phyloP scores from a whole-genome alignment of 2,888 invertebrate species.

The Sylvicola cinctus region DNA sequence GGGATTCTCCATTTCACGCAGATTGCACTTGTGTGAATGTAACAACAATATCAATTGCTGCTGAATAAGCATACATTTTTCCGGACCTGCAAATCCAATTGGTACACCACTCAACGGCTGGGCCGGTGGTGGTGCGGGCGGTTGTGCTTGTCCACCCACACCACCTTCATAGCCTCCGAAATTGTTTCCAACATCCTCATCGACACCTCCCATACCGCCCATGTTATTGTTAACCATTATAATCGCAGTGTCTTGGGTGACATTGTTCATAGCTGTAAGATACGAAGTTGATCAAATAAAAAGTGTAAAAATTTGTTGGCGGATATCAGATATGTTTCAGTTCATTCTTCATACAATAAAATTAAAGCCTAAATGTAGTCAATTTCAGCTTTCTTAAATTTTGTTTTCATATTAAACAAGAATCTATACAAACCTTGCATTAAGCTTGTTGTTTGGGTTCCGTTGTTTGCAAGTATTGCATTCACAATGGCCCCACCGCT shows the following conservation, averaged over 20 bases:
- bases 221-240: conserved; percentile 61
- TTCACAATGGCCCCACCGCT: conserved; percentile 37
- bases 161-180: conserved; percentile 36
- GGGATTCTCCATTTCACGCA: conserved; percentile 66
- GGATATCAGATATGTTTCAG: no score
- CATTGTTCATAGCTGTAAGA: conserved; percentile 40
- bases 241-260: conserved; percentile 40
- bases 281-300: no score
- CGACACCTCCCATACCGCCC: conserved; percentile 37
- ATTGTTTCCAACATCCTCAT: no score
- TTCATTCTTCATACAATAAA: no score
- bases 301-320: no score
- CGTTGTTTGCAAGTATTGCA: conserved; percentile 51
- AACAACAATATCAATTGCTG: conserved; percentile 91
- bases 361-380: no score
- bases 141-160: conserved; percentile 51
- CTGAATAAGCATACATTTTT: conserved; percentile 94
- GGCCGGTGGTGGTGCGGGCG: conserved; percentile 55
- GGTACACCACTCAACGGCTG: conserved; percentile 58
- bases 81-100: conserved; percentile 54
- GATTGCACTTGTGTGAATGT: conserved; percentile 97
- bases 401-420: neutral
- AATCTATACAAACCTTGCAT: conserved; percentile 35
- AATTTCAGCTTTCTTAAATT: no score
- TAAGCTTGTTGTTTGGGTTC: conserved; percentile 51